phyloP scores from a whole-genome alignment of 2,888 invertebrate species.

The Scaptomyza parva region DNA sequence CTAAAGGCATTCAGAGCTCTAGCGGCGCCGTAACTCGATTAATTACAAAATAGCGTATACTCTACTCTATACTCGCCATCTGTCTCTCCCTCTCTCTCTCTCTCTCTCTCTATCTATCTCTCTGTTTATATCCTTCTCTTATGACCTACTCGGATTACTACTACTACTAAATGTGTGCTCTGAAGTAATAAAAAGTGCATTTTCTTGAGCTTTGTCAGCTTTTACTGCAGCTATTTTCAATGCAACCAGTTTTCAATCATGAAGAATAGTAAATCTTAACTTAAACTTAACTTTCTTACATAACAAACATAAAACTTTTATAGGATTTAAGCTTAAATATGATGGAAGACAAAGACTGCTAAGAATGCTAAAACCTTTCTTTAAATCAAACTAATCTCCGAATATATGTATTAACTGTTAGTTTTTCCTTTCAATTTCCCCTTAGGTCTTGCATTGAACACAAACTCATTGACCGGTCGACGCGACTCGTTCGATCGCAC shows the following conservation, averaged over 20 bases:
- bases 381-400: too few relatives aligned
- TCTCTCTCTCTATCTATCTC: conserved; percentile 4
- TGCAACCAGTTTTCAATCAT: background rate
- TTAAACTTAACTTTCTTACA: too few relatives aligned
- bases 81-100: too few relatives aligned
- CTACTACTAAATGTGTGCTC: conserved; percentile 12
- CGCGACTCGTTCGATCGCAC: conserved; percentile 92
- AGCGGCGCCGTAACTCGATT: conserved; percentile 56
- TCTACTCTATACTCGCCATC: conserved; percentile 12
- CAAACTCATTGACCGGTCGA: conserved; percentile 88
- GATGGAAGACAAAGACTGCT: too few relatives aligned
- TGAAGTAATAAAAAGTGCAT: conserved; percentile 11
- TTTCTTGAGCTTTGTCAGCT: conserved; percentile 1
- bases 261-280: background rate
- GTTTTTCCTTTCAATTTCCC: background rate
- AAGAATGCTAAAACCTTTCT: too few relatives aligned
- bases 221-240: background rate
- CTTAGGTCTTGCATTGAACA: conserved; percentile 88
- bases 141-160: conserved; percentile 27
- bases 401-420: too few relatives aligned
- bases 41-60: conserved; percentile 53
- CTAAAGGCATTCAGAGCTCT: conserved; percentile 30
- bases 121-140: conserved; percentile 10
- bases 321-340: too few relatives aligned
- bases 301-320: too few relatives aligned